Evolutionary conservation across 2,113 vertebrate genomes (phyloP).

Genomic region (Opisthocomus hoazin): DNA sequence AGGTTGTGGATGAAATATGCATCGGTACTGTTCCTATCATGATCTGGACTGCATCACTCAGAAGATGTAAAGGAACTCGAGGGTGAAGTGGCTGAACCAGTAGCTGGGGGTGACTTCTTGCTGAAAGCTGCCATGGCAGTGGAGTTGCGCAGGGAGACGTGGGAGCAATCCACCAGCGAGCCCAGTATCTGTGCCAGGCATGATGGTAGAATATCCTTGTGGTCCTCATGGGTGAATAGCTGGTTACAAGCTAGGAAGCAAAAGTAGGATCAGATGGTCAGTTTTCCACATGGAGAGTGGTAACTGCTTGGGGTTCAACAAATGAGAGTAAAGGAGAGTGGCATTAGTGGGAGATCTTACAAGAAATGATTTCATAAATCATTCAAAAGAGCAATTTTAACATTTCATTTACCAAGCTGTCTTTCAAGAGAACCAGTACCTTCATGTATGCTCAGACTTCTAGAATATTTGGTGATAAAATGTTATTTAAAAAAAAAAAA

Average conservation of each 20-base stretch:
- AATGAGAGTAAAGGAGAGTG: not conserved
- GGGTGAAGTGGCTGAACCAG: not conserved
- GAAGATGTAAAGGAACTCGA: not conserved
- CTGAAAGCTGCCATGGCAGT: not conserved
- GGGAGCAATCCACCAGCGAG: not conserved
- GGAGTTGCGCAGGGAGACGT: not conserved
- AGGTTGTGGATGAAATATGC: not conserved
- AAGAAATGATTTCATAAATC: not conserved
- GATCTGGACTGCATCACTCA: not conserved
- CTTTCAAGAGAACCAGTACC: not conserved
- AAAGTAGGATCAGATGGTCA: not conserved
- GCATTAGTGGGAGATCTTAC: not conserved
- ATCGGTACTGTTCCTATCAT: not conserved
- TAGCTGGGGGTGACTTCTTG: not conserved
- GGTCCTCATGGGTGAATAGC: not conserved
- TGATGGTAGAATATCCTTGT: not conserved
- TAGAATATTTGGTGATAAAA: not conserved
- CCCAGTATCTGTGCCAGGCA: too few species aligned
- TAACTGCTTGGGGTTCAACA: too few species aligned
- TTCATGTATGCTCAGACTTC: not conserved
- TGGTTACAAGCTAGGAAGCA: not conserved
- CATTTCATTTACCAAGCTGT: not conserved
- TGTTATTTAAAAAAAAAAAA: too few species aligned
- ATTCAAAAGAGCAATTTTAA: not conserved
- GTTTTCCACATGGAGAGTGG: not conserved